Percentiles rank a stretch among this genome's conserved stretches.
These are phyloP conservation scores for Stenopsyche tienmushanensis DNA, from an alignment of 1,140 invertebrate genomes.

Conservation along the genomic window DNA sequence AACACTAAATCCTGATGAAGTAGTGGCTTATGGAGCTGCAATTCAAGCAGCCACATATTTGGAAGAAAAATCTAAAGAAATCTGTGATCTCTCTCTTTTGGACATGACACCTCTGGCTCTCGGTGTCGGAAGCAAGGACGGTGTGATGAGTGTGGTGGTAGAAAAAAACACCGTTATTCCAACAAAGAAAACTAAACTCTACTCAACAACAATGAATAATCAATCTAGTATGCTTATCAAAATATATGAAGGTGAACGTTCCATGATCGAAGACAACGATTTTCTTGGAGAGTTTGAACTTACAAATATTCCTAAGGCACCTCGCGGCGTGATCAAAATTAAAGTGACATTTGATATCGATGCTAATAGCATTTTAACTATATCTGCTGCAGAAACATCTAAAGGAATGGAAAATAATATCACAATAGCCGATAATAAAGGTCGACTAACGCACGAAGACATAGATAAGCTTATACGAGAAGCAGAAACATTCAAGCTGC, in stretches of 20 bases:
- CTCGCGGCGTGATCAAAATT: slow-evolving; percentile 64
- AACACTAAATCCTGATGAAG: slow-evolving; percentile 69
- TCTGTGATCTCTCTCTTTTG: slow-evolving; percentile 76
- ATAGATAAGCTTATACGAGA: slow-evolving; percentile 67
- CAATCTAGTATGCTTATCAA: slow-evolving; percentile 71
- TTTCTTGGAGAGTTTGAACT: slow-evolving; percentile 74
- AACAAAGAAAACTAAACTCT: slow-evolving; percentile 64
- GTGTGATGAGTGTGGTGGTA: slow-evolving; percentile 67
- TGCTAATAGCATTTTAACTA: slow-evolving; percentile 66
- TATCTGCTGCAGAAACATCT: slow-evolving; percentile 61
- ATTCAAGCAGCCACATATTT: slow-evolving; percentile 66
- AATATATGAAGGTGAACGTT: slow-evolving; percentile 75
- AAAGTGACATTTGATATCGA: slow-evolving; percentile 66
- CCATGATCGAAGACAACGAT: slow-evolving; percentile 80
- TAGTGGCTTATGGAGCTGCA: slow-evolving; percentile 66
- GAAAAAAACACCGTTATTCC: slow-evolving; percentile 64
- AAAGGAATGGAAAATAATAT: slow-evolving; percentile 58
- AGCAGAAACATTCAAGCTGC: slow-evolving; percentile 58
- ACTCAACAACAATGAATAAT: slow-evolving; percentile 69
- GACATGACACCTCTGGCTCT: slow-evolving; percentile 66
- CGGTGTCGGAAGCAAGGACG: slow-evolving; percentile 67
- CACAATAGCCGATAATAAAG: slow-evolving; percentile 61
- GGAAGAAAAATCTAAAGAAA: slow-evolving; percentile 58
- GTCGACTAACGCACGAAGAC: slow-evolving; percentile 57
- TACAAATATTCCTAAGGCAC: slow-evolving; percentile 56